Base-by-base conservation (phyloP, 2,888 invertebrate genomes). In the Drosophila meridionalis region DNA sequence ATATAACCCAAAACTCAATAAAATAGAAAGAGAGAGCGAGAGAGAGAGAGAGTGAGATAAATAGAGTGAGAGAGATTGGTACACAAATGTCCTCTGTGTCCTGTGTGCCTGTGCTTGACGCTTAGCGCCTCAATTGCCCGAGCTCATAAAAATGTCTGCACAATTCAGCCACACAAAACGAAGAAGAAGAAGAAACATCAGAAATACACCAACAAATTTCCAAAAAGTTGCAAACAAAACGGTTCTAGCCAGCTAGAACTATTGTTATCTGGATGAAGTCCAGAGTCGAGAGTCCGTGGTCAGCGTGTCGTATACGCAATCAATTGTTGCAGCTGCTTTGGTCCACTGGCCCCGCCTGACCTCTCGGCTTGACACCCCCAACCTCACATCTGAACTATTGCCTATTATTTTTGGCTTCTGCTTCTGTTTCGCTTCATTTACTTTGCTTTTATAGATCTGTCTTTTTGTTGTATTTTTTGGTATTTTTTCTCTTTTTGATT, bases 121-220 rank as follows among this genome's bases (percentile, higher is more conserved):
- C 73, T 63, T 42, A 43, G 53, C 45, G 30, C 67, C 60, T 53
- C 50, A 48, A 58, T 71, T 70, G 69, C 38, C 43, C 69, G 59
- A 73, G 74, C 78, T 84, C 80, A 87, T 86, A 86, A 89, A 86
- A 89, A 76, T 87, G 85, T 86, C 85, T 86, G 87, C 77, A 70
- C 64, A 69, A 72, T 68, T 58, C 58, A 58, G 65, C 64, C 69
- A 52, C 34, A 52, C 32, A 52, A 6, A 48, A 30, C 5, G 8
- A 28, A 47, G 63, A 36, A 30, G 67, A 26, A 61, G 61, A 55
- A 47, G 4, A 4, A 47, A 28, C 47, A 40, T 12, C 55, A 40
- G 20, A 20, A 12, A 14, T 63, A 55, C 11, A 59, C 26, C 65
- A 68, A 65, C 69, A 59, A 53, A 76, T 59, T 74, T 75, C 50